These are phyloP conservation scores for Neomonachus schauinslandi DNA, from an alignment of 2,113 vertebrate species.

Conservation along the genomic window DNA sequence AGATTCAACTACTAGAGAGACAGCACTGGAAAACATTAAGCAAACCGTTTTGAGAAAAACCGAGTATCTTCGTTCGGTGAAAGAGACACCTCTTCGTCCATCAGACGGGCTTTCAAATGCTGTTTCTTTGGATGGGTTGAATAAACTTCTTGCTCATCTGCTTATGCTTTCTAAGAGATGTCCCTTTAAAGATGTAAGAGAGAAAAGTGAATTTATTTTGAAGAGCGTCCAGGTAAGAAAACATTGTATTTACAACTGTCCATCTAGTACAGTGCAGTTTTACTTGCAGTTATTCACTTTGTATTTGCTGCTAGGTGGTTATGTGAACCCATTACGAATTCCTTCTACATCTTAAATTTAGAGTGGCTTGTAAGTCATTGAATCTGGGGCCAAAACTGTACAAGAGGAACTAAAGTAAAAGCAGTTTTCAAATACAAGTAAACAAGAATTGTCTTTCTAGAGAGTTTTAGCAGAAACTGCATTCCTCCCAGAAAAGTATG, in stretches of 20 bases:
- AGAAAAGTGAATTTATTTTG: constrained; percentile 89
- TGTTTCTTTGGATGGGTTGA: constrained; percentile 86
- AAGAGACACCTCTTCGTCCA: constrained; percentile 26
- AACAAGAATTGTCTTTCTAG: constrained; percentile 18
- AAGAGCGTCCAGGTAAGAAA: constrained; percentile 91
- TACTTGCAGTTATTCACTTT: not conserved
- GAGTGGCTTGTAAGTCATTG: not conserved
- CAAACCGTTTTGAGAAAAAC: constrained; percentile 90
- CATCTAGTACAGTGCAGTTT: not conserved
- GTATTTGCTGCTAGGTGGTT: constrained; percentile 32
- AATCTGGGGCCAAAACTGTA: not conserved
- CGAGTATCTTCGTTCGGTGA: constrained; percentile 84
- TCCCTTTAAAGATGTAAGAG: constrained; percentile 92
- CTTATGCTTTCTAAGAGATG: constrained; percentile 96
- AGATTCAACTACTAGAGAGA: constrained; percentile 87
- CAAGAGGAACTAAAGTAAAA: constrained; percentile 50
- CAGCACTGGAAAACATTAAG: constrained; percentile 91
- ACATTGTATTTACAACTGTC: not conserved
- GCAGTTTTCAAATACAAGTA: constrained; percentile 34
- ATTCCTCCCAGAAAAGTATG: not conserved
- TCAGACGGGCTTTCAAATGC: constrained; percentile 46
- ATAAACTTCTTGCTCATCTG: constrained; percentile 90
- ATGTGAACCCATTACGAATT: constrained; percentile 2
- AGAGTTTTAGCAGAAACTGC: constrained; percentile 9
- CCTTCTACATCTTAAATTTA: not conserved